Conservation (phyloP, 2,797 vertebrate genomes). For the Loris lydekkerianus region DNA sequence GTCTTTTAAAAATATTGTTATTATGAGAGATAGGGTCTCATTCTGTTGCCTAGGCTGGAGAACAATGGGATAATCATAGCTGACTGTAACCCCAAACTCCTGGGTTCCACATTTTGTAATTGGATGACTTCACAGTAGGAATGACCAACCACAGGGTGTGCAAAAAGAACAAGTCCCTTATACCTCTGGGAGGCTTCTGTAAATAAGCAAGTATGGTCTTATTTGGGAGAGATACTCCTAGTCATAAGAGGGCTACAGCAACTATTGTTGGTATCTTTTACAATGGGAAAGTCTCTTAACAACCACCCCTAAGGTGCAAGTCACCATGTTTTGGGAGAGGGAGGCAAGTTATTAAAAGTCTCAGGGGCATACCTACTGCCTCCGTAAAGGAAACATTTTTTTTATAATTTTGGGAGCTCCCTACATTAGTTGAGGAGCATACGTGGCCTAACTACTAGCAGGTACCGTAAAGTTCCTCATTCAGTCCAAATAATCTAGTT, state of each 20-base stretch:
- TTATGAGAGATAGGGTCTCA: neutral
- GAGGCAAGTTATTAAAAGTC: constrained; percentile 12
- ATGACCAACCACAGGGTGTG: neutral
- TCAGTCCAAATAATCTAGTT: neutral
- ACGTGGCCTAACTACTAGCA: neutral
- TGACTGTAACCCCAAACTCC: neutral
- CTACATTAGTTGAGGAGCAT: neutral
- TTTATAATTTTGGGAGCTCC: neutral
- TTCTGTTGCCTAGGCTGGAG: neutral
- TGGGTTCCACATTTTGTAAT: neutral
- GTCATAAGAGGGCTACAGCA: neutral
- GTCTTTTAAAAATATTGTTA: neutral
- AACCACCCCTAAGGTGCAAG: neutral
- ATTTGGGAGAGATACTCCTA: neutral
- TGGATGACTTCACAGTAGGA: neutral
- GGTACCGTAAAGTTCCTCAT: neutral
- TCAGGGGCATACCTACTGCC: neutral
- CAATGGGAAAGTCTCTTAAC: neutral
- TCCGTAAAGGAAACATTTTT: neutral
- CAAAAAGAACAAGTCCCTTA: neutral
- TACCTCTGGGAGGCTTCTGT: neutral
- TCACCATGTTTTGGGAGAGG: neutral
- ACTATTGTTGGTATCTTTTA: neutral
- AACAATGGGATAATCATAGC: neutral
- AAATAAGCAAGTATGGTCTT: neutral